Conservation (phyloP, 1,140 invertebrate species). For the Wasmannia auropunctata region DNA sequence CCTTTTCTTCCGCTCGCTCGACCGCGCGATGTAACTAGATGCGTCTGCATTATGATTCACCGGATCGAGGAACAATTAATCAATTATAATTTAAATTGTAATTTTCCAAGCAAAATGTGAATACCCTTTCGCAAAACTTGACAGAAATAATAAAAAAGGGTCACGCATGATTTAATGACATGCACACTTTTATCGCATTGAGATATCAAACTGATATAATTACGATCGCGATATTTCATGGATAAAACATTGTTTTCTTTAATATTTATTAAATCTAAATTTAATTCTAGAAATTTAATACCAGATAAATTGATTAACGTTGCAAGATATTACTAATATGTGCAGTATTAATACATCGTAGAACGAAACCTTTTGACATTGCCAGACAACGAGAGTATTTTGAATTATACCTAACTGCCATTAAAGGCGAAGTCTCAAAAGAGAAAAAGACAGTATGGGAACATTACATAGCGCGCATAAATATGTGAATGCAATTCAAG, state of each 20-base stretch:
- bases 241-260: not conserved
- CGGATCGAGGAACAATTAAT: not conserved
- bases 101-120: not conserved
- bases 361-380: not conserved
- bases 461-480: slow-evolving; percentile 76
- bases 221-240: not conserved
- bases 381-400: slow-evolving; percentile 11
- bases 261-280: slow-evolving; percentile 1
- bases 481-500: slow-evolving; percentile 76
- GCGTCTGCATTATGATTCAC: slow-evolving; percentile 15
- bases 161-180: not conserved
- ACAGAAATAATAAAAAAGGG: not conserved
- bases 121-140: not conserved
- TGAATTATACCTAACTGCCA: slow-evolving; percentile 30
- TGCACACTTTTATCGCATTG: not conserved
- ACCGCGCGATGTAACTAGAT: slow-evolving; percentile 45
- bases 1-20: slow-evolving; percentile 35
- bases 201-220: not conserved
- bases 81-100: slow-evolving; percentile 5
- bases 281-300: not conserved
- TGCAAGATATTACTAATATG: not conserved
- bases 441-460: slow-evolving; percentile 39
- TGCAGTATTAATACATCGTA: not conserved
- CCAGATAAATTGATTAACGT: not conserved
- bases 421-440: slow-evolving; percentile 55